These are phyloP conservation scores for Brachyhypopomus gauderio DNA, from an alignment of 2,113 vertebrate genomes.

Conservation along the genomic window DNA sequence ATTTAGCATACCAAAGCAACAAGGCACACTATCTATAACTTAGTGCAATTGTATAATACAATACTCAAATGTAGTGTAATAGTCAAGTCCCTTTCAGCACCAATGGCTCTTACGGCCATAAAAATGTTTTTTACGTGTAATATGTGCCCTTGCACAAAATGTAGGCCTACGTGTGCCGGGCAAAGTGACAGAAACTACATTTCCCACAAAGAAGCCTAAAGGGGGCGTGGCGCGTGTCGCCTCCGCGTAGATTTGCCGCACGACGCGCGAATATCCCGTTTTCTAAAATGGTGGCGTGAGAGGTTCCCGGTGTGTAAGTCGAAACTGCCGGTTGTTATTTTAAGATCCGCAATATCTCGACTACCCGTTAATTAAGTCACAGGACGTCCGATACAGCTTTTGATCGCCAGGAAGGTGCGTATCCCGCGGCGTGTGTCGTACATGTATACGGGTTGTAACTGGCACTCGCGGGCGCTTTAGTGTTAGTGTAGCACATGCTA, in stretches of 20 bases:
- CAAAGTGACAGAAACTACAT: constrained; percentile 59
- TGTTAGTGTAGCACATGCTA: neutral
- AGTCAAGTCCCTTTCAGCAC: too few relatives aligned
- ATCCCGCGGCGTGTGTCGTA: neutral
- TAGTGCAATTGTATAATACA: too few relatives aligned
- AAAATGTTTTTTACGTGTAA: too few relatives aligned
- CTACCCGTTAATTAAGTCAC: neutral
- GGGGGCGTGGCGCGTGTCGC: neutral
- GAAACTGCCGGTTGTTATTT: constrained; percentile 33
- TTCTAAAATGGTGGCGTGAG: constrained; percentile 76
- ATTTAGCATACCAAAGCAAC: too few relatives aligned
- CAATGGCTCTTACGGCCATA: too few relatives aligned
- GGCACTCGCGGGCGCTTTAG: neutral
- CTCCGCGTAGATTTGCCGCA: constrained; percentile 32
- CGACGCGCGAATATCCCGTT: constrained; percentile 65
- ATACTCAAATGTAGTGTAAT: too few relatives aligned
- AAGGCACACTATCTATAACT: too few relatives aligned
- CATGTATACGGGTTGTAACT: neutral
- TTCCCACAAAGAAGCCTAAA: constrained; percentile 49
- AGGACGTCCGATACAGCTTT: neutral
- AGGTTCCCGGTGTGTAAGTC: constrained; percentile 36
- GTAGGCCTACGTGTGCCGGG: neutral
- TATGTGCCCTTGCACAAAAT: neutral
- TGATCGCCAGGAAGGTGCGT: constrained; percentile 31
- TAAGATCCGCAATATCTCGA: neutral